Evolutionary conservation across 2,797 vertebrate species (phyloP).

Genomic region (Chlorospingus flavigularis): DNA sequence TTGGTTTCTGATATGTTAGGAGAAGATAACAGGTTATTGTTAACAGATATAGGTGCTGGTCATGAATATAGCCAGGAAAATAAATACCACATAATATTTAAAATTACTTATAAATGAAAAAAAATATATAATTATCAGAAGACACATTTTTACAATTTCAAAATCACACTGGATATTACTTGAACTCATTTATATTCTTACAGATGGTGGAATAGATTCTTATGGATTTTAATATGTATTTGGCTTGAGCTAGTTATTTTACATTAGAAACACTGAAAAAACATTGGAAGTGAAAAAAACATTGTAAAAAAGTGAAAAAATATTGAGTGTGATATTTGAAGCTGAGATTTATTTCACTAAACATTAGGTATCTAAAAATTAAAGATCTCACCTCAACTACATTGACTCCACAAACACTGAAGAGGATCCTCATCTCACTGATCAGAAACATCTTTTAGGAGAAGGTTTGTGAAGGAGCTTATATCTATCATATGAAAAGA

Average conservation of each 20-base stretch:
- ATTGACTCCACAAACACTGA: neutral
- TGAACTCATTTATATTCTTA: neutral
- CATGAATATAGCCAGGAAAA: neutral
- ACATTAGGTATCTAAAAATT: neutral
- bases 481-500: neutral
- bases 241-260: neutral
- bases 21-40: neutral
- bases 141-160: neutral
- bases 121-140: neutral
- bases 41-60: neutral
- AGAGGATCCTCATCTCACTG: rapidly evolving
- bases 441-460: neutral
- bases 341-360: neutral
- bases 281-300: neutral
- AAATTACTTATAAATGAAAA: neutral
- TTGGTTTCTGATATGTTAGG: neutral
- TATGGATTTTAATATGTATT: neutral
- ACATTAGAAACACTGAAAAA: neutral
- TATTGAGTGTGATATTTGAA: neutral
- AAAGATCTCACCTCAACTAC: neutral
- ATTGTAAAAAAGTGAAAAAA: neutral
- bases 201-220: neutral
- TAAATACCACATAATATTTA: neutral
- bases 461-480: neutral
- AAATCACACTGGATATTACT: neutral